phyloP scores from a whole-genome alignment of 2,888 invertebrate genomes.

The Microplitis deprimator region DNA sequence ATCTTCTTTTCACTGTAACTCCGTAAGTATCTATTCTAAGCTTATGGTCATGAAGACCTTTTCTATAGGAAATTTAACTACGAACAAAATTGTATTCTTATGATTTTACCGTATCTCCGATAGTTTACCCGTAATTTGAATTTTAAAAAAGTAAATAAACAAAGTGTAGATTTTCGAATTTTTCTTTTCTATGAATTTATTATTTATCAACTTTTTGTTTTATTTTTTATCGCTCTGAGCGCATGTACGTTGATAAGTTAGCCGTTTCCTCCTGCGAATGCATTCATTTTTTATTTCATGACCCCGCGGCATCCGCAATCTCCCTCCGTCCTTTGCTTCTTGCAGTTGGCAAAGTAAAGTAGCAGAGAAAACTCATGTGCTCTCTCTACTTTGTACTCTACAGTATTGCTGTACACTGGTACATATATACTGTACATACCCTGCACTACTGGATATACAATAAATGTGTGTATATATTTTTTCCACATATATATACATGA shows the following conservation, averaged over 20 bases:
- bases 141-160: neutral
- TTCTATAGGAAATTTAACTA: too few species aligned
- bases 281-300: constrained; percentile 39
- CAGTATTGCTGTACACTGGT: neutral
- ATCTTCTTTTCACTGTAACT: neutral
- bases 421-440: too few species aligned
- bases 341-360: constrained; percentile 36
- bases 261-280: constrained; percentile 35
- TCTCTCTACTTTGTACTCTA: neutral
- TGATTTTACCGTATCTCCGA: too few species aligned
- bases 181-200: neutral
- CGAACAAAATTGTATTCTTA: too few species aligned
- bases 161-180: neutral
- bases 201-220: neutral
- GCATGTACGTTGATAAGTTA: constrained; percentile 38
- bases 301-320: constrained; percentile 39
- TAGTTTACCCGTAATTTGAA: too few species aligned
- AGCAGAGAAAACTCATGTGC: constrained; percentile 23
- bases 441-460: neutral
- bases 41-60: too few species aligned
- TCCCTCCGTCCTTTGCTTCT: constrained; percentile 25
- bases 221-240: constrained; percentile 4
- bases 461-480: constrained; percentile 17
- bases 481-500: neutral
- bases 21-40: neutral